A percentile compares a stretch with the other conserved stretches of the same genome.
Evolutionary conservation across 2,113 vertebrate genomes (phyloP).

Genomic region (Pogonocichla stellata): DNA sequence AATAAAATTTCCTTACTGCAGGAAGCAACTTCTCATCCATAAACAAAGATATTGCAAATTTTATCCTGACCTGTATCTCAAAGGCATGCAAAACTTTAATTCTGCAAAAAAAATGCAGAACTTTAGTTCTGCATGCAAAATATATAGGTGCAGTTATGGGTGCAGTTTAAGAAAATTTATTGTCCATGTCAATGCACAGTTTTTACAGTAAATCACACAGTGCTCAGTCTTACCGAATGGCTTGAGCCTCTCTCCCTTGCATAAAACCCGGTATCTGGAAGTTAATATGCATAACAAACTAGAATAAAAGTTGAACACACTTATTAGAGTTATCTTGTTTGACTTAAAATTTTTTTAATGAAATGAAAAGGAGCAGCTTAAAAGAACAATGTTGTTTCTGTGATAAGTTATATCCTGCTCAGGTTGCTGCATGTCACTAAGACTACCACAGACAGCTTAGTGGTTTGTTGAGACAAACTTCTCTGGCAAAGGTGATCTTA

Average conservation of each 20-base stretch:
- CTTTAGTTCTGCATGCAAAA: background rate
- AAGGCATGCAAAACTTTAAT: background rate
- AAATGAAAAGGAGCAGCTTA: background rate
- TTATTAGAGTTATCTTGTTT: background rate
- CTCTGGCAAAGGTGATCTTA: background rate
- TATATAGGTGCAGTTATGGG: background rate
- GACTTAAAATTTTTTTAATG: background rate
- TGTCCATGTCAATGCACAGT: background rate
- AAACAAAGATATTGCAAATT: background rate
- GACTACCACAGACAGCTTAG: background rate
- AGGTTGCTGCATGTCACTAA: background rate
- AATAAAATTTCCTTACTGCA: background rate
- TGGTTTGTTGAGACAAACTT: conserved; percentile 9
- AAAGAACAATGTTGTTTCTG: background rate
- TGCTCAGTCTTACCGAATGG: background rate
- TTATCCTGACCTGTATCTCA: background rate
- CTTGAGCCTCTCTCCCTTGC: background rate
- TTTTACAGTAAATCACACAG: background rate
- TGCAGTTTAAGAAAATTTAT: background rate
- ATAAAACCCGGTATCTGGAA: background rate
- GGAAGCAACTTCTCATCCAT: background rate
- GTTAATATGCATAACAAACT: background rate
- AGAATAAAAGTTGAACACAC: background rate
- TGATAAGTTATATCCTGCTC: background rate
- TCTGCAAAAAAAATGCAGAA: background rate